These are phyloP conservation scores for Sorex fumeus DNA, from an alignment of 2,113 vertebrate genomes.

Conservation along the genomic window DNA sequence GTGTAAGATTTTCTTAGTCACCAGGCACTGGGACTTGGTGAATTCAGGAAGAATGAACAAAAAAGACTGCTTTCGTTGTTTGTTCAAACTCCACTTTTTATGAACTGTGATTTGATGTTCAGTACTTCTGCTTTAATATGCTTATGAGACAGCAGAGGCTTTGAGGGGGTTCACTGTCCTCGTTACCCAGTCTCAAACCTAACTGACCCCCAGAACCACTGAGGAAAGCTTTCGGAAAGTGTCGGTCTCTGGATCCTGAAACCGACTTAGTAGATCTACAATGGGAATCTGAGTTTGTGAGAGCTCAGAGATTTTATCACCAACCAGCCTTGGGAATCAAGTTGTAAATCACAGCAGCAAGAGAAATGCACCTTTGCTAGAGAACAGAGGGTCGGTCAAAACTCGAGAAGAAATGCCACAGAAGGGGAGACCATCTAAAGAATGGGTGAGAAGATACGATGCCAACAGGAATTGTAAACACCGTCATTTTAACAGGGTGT, in stretches of 20 bases:
- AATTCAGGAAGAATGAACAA: background rate
- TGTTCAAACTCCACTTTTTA: accelerated
- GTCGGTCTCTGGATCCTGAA: background rate
- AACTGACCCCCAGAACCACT: background rate
- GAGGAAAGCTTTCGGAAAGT: background rate
- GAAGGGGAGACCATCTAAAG: background rate
- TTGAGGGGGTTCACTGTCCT: background rate
- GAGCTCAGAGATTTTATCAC: background rate
- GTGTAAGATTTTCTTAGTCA: background rate
- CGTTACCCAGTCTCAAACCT: background rate
- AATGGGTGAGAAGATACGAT: background rate
- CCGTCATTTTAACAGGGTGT: background rate
- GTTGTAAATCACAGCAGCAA: background rate
- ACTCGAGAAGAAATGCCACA: background rate
- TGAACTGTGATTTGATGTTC: background rate
- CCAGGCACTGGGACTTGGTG: background rate
- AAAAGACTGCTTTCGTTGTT: accelerated
- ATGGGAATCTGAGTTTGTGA: background rate
- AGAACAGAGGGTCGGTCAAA: background rate
- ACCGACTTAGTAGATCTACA: background rate
- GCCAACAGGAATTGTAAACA: accelerated
- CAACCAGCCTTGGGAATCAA: background rate
- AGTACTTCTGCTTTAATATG: background rate
- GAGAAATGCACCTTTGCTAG: background rate
- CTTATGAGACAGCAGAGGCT: background rate